Percentiles rank a stretch among this genome's conserved stretches.
Evolutionary conservation across 2,797 vertebrate genomes (phyloP).

Genomic region (Gymnodraco acuticeps): DNA sequence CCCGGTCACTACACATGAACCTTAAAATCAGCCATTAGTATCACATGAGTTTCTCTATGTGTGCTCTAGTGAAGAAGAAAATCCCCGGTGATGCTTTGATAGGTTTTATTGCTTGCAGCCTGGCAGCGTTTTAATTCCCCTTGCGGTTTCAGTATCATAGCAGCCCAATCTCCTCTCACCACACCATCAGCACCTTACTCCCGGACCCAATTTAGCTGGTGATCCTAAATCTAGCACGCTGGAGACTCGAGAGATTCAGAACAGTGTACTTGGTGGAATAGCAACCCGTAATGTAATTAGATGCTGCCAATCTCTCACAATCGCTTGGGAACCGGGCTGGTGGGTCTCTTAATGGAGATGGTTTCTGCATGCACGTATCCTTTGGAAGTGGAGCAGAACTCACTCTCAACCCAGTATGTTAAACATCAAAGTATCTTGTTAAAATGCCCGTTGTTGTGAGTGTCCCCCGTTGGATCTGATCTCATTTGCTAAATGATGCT

Average conservation of each 20-base stretch:
- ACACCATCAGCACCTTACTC: conserved; percentile 79
- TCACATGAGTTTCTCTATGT: conserved; percentile 44
- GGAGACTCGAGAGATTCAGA: conserved; percentile 60
- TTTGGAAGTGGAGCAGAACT: conserved; percentile 51
- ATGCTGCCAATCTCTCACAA: conserved; percentile 73
- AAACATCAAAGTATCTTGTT: conserved; percentile 47
- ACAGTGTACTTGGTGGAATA: conserved; percentile 60
- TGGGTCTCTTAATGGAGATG: conserved; percentile 60
- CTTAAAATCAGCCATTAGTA: conserved; percentile 61
- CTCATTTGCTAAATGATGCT: conserved; percentile 55
- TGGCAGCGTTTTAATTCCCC: conserved; percentile 79
- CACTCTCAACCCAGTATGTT: conserved; percentile 20
- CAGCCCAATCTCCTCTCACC: conserved; percentile 67
- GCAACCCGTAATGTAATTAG: conserved; percentile 74
- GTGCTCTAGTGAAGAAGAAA: conserved; percentile 63
- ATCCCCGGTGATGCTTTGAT: conserved; percentile 68
- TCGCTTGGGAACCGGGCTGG: conserved; percentile 50
- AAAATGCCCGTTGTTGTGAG: conserved; percentile 32
- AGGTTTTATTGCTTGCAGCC: conserved; percentile 69
- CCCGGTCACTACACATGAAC: conserved; percentile 34
- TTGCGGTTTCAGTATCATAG: conserved; percentile 70
- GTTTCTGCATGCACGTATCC: conserved; percentile 26
- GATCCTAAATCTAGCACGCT: conserved; percentile 73
- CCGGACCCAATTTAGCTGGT: conserved; percentile 72
- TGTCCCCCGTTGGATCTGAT: conserved; percentile 44